Evolutionary conservation across 2,888 invertebrate genomes (phyloP), one percentile per base, ranked within the genome.

Genomic region (Coecobrya sp.): DNA sequence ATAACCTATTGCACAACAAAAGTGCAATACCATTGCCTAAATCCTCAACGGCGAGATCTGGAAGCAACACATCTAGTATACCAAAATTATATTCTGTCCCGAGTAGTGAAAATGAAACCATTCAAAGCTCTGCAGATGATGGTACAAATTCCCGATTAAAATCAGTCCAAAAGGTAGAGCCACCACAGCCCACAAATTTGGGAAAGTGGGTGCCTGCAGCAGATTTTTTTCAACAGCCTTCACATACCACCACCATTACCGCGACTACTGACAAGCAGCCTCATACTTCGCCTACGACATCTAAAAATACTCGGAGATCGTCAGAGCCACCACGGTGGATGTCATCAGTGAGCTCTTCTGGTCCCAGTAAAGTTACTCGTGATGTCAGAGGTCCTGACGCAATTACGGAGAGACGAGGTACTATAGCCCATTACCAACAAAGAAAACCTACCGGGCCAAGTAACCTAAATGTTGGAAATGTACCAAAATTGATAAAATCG

Each of bases 61-160:
- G 10, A 22, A 86, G 49, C 76, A 87, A 45, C 49, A 3, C 62
- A 10, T 68, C 90, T 5, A 85, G 76, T n/a, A 68, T 93, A 76
- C 93, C 93, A 42, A 93, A 93, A 86, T 73, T 93, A 1, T 93
- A 93, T 25, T 93, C 93, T 8, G 79, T 91, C 59, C 82, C 87
- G 45, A 79, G 27, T 45, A 25, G 0, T 11, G 81, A 76, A 42
- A n/a, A 68, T 52, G 49, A 89, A 4, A 11, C 65, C 8, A 36
- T 30, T 49, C 52, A 55, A 81, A 65, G 19, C 11, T 1, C 81
- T 5, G 8, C 55, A 1, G 11, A 11, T 5, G 25, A 25, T 10
- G 10, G 13, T 27, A 7, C 73, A 19, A 81, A 68, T 27, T 59
- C 84, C 5, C 52, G 73, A 73, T 19, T 65, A 27, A 89, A 65